Conservation (phyloP, 2,113 vertebrate species). For the Glareola pratincola region DNA sequence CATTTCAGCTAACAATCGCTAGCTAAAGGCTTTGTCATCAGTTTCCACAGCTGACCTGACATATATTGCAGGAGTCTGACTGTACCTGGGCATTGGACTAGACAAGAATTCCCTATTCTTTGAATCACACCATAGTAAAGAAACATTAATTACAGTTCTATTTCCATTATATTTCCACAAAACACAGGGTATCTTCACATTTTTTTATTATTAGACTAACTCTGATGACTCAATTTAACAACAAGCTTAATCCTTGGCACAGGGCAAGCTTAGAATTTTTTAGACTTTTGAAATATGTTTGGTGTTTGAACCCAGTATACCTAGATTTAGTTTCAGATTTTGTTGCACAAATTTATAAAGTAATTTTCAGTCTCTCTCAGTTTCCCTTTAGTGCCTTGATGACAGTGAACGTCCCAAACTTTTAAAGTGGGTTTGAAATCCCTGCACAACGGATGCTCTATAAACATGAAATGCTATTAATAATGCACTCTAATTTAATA, state of each 20-base stretch:
- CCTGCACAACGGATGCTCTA: neutral
- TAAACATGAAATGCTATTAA: neutral
- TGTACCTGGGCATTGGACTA: neutral
- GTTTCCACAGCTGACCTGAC: neutral
- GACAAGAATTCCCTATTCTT: neutral
- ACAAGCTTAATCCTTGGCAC: neutral
- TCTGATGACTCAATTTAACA: neutral
- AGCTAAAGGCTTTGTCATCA: neutral
- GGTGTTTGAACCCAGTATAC: neutral
- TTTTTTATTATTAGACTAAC: neutral
- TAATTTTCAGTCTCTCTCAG: neutral
- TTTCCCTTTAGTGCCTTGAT: neutral
- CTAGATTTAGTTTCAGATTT: neutral
- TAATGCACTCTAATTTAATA: neutral
- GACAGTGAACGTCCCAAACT: accelerated
- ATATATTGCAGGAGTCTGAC: neutral
- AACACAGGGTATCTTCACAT: accelerated
- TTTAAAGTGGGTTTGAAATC: neutral
- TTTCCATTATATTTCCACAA: neutral
- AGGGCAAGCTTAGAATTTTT: neutral
- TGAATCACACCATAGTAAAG: neutral
- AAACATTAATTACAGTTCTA: neutral
- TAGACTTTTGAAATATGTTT: neutral
- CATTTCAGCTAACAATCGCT: neutral
- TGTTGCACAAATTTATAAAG: neutral